These are phyloP conservation scores for Coracopsis vasa DNA, from an alignment of 2,113 vertebrate genomes.

Conservation along the genomic window DNA sequence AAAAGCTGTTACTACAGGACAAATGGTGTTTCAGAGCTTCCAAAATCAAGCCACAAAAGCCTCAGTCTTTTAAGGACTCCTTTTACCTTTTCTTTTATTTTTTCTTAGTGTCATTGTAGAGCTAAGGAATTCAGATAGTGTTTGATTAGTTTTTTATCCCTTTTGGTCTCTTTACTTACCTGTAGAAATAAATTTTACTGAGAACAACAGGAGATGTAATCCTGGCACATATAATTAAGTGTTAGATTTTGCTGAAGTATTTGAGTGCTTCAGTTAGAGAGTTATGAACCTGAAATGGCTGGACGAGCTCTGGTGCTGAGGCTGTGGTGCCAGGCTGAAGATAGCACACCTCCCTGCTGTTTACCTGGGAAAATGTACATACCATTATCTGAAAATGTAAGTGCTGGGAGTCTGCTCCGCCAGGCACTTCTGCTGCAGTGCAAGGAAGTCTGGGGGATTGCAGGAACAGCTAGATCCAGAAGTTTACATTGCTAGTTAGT, in stretches of 20 bases:
- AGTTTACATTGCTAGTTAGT: neutral
- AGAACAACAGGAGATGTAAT: neutral
- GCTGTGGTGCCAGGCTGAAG: neutral
- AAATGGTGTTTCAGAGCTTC: neutral
- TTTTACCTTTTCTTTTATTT: neutral
- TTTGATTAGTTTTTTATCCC: neutral
- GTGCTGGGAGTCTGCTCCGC: neutral
- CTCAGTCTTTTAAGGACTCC: neutral
- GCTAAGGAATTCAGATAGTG: neutral
- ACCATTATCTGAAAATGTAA: neutral
- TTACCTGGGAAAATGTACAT: fast-evolving
- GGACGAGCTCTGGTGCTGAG: fast-evolving
- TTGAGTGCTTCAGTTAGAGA: too few species aligned
- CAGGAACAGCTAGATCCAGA: neutral
- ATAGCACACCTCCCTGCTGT: fast-evolving
- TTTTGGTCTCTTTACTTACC: neutral
- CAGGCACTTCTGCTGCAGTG: neutral
- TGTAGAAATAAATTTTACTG: neutral
- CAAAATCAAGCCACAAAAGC: neutral
- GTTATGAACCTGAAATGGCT: neutral
- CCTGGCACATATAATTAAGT: too few species aligned
- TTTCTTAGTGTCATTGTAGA: neutral
- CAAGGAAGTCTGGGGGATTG: neutral
- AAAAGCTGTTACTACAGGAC: neutral
- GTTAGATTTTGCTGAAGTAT: neutral